phyloP scores from a whole-genome alignment of 2,888 invertebrate species.

The Mimachlamys varia region DNA sequence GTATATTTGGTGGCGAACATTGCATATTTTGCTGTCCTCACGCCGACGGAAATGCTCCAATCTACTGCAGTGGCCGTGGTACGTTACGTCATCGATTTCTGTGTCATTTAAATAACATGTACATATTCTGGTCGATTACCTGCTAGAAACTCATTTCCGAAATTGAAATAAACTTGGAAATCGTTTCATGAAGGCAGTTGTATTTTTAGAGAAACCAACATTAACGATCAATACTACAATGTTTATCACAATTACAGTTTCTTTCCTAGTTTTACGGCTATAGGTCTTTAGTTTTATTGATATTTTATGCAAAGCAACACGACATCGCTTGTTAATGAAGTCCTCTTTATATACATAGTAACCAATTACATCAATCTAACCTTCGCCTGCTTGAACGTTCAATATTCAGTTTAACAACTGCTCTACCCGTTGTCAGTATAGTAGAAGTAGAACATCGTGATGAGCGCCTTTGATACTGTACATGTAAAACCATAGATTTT shows the following conservation, averaged over 20 bases:
- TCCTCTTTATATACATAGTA: too few species aligned
- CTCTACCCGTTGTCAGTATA: too few species aligned
- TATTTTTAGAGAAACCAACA: neutral
- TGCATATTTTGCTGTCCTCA: constrained; percentile 75
- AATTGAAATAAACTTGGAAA: neutral
- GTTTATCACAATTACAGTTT: neutral
- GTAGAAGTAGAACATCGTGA: too few species aligned
- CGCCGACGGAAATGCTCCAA: constrained; percentile 72
- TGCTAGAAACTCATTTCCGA: neutral
- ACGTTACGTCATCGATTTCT: constrained; percentile 77
- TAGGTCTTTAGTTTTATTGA: neutral
- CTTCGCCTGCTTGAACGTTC: too few species aligned
- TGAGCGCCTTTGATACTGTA: too few species aligned
- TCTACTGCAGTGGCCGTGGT: constrained; percentile 84
- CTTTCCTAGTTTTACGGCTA: neutral
- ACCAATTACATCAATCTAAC: too few species aligned
- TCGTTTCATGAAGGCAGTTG: neutral
- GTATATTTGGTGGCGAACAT: constrained; percentile 75
- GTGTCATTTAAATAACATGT: neutral
- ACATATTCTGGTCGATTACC: neutral
- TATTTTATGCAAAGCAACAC: too few species aligned
- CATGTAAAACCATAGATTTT: too few species aligned
- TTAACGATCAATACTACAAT: neutral
- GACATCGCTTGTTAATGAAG: too few species aligned
- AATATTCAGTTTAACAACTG: too few species aligned